phyloP scores from a whole-genome alignment of 2,113 vertebrate genomes.

The Chionis minor region DNA sequence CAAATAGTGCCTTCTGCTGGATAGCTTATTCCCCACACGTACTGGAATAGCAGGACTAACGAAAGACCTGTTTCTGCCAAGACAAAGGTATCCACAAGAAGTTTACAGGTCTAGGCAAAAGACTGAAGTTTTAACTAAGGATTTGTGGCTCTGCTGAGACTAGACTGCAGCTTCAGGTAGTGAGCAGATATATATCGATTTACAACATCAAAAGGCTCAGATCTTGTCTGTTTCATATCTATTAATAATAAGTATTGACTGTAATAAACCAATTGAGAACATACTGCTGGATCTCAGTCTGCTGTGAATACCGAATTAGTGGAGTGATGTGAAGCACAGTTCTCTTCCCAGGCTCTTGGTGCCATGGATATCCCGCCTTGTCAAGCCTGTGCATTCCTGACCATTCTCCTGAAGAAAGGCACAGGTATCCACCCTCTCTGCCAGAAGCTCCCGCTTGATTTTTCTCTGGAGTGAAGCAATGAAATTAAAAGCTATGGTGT shows the following conservation, averaged over 20 bases:
- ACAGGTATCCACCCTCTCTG: background rate
- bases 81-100: background rate
- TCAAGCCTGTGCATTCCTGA: background rate
- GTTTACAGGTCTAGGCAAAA: background rate
- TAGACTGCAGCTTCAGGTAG: background rate
- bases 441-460: background rate
- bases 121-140: background rate
- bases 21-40: background rate
- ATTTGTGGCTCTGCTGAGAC: slow-evolving; percentile 14
- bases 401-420: background rate
- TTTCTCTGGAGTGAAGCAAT: background rate
- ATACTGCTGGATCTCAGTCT: background rate
- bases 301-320: background rate
- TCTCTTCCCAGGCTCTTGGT: background rate
- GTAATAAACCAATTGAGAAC: slow-evolving; percentile 28
- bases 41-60: background rate
- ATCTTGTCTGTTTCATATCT: slow-evolving; percentile 28
- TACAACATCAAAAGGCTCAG: slow-evolving; percentile 22
- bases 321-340: background rate
- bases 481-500: background rate
- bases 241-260: slow-evolving; percentile 57
- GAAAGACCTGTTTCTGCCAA: background rate
- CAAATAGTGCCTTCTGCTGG: background rate
- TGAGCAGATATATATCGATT: background rate
- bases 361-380: background rate